phyloP scores from a whole-genome alignment of 2,888 invertebrate genomes.

The Pristionchus mayeri region DNA sequence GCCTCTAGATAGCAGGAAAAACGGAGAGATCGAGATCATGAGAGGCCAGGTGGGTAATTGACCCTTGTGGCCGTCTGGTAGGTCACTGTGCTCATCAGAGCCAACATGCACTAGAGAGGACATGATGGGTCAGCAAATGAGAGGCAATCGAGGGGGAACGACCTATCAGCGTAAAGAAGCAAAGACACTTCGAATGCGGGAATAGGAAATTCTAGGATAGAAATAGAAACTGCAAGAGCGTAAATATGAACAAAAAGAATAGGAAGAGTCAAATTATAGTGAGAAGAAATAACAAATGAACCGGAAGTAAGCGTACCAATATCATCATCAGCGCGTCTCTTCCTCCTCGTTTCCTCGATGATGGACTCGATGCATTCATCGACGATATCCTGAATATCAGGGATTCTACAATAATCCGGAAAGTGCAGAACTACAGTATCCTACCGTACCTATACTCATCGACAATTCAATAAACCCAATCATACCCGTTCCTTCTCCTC shows the following conservation, averaged over 20 bases:
- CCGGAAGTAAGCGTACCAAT: neutral
- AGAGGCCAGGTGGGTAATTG: constrained; percentile 16
- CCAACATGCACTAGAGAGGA: too few species aligned
- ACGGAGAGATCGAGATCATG: neutral
- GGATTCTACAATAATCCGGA: too few species aligned
- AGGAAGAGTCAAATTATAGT: neutral
- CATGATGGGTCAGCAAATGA: neutral
- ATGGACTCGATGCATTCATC: constrained; percentile 35
- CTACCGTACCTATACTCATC: neutral
- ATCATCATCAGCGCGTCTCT: neutral
- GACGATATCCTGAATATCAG: neutral
- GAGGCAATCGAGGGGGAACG: neutral
- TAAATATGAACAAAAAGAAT: neutral
- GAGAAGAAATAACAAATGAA: neutral
- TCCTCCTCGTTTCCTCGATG: constrained; percentile 5
- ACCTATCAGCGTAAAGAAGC: neutral
- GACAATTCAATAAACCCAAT: neutral
- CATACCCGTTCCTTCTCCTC: neutral
- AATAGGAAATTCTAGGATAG: neutral
- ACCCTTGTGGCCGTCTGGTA: neutral
- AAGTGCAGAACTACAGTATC: neutral
- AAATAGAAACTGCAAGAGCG: neutral
- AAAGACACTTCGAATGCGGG: neutral
- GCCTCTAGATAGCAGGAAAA: too few species aligned
- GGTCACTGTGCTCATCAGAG: constrained; percentile 13